Base-by-base conservation (phyloP, 2,888 invertebrate genomes). In the Syrphus vitripennis region DNA sequence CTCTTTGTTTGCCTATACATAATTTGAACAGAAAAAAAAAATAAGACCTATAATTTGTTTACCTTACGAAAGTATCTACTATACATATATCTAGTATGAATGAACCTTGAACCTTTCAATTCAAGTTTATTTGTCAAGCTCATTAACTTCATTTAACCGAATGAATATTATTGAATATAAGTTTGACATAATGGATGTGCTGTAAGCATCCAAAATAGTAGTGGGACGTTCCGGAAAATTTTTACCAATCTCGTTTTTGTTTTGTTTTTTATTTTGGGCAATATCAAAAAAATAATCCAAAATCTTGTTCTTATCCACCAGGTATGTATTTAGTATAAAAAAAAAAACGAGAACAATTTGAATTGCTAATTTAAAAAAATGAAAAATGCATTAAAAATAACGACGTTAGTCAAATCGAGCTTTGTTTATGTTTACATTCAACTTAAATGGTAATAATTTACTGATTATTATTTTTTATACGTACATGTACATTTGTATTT, bases 81-180 rank as follows among this genome's bases (percentile, higher is more conserved):
- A n/a, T n/a, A n/a, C n/a, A n/a, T n/a, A n/a, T n/a, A n/a, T n/a
- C n/a, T n/a, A 45, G 9, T 12, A 48, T 57, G 34, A 57, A 37
- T 37, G 21, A 14, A 59, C 59, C 59, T 29, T 59, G 59, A 59
- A 59, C 59, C 59, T 59, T 59, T 59, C 14, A 37, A 59, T 59
- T 37, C 34, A 59, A 59, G 59, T 59, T 59, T 37, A 14, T 59
- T 37, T 59, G 14, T 14, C 37, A 57, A 57, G 19, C 19, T 57
- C 12, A 16, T 1, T 12, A 3, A 31, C n/a, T 29, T 16, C 4
- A 57, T 57, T 57, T 29, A 4, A 16, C 0, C 7, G 7, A 4
- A 16, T 31, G 31, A 19, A 55, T 16, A 26, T 12, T n/a, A n/a
- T n/a, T n/a, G 7, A 9, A n/a, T 7, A 6, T 24, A 16, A 31